Conservation (phyloP, 2,113 vertebrate species). For the Rhinoderma darwinii region DNA sequence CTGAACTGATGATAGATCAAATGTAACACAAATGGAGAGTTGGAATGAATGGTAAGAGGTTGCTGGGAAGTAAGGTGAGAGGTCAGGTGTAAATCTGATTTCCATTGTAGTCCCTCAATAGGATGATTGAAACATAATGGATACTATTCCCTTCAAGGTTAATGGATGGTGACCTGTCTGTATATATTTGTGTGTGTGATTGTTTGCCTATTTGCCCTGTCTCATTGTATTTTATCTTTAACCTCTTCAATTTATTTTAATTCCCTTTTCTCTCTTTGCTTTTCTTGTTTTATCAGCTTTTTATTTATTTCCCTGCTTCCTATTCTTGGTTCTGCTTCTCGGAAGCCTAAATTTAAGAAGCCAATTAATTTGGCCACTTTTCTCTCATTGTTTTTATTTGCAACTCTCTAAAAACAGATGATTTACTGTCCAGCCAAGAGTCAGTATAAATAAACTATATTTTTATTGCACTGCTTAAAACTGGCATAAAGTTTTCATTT, state of each 20-base stretch:
- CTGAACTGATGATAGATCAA: conserved; percentile 17
- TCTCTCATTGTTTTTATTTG: conserved; percentile 31
- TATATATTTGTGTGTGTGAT: conserved; percentile 55
- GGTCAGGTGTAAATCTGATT: conserved; percentile 52
- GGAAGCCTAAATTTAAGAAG: conserved; percentile 34
- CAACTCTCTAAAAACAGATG: conserved; percentile 31
- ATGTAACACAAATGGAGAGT: conserved; percentile 35
- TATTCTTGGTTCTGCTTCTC: not conserved
- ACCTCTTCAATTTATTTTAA: conserved; percentile 43
- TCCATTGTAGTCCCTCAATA: conserved; percentile 40
- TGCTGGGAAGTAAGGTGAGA: conserved; percentile 21
- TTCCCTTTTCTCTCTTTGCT: conserved; percentile 12
- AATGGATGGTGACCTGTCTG: conserved; percentile 51
- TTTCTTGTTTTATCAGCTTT: conserved; percentile 38
- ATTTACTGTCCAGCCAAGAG: not conserved
- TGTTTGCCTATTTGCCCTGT: conserved; percentile 51
- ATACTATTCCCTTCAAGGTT: conserved; percentile 50
- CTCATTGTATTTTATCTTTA: conserved; percentile 37
- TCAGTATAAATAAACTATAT: conserved; percentile 25
- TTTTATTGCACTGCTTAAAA: conserved; percentile 32
- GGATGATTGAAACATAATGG: conserved; percentile 55
- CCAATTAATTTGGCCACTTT: conserved; percentile 38
- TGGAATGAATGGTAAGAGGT: conserved; percentile 19
- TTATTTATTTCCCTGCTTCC: conserved; percentile 40
- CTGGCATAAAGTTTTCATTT: conserved; percentile 18